Base-by-base conservation (phyloP, 2,888 invertebrate species). In the Caenorhabditis afra region DNA sequence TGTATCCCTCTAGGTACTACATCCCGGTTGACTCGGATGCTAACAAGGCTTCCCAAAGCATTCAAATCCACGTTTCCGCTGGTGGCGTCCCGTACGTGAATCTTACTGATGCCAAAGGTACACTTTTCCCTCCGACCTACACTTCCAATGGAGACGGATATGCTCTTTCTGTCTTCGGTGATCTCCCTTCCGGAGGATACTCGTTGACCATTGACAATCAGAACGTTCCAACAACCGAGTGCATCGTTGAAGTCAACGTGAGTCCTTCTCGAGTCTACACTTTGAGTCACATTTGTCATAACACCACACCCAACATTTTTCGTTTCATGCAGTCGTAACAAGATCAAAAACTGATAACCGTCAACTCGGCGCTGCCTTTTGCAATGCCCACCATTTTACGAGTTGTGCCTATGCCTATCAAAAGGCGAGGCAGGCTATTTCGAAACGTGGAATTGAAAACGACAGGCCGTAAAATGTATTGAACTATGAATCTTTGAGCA, bases 191-290 rank as follows among this genome's bases (percentile, higher is more conserved):
- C 44, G 85, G 85, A 20, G 76, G 73, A 11, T 86, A 86, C 68
- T 66, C 75, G 0, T 22, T 85, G 23, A 66, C 82, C 3, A 59
- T 85, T 58, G 82, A 84, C 65, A 81, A 77, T 29, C 70, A 67
- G 41, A 73, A 77, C 5, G 39, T 68, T 12, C 76, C 79, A 53
- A 84, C 86, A 0, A 67, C 77, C 8, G 66, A 79, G 44, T 86
- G 86, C 45, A 78, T 81, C 44, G 61, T 85, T n/a, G 81, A 82
- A 62, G 82, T 86, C n/a, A 68, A 75, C 61, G 86, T 83, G 37
- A 70, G 75, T 59, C 35, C 23, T 18, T 47, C 5, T 41, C 41
- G n/a, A n/a, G n/a, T 49, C 41, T 16, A 49, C 18, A 45, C 29
- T 68, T 47, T 35, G 49, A 35, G 59, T 68, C 52, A 59, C 52